Base-by-base conservation (phyloP, 1,140 invertebrate species). In the Ceratina japonica region DNA sequence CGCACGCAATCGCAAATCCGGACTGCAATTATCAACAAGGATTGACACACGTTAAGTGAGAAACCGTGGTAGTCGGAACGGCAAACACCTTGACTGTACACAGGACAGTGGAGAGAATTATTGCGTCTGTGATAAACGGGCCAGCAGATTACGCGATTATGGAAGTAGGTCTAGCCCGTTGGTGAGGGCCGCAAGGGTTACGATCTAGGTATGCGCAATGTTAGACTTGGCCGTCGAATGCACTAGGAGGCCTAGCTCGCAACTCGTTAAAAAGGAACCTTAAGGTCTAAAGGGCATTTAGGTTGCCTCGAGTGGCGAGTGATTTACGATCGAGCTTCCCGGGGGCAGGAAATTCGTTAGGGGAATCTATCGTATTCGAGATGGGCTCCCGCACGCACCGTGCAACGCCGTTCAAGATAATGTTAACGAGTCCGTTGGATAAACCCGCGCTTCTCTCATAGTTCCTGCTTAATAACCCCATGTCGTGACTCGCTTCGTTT, bases 321-420 rank as follows among this genome's bases (percentile, higher is more conserved):
- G 86, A 87, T 87, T 87, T 87, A 87, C 85, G 85, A 84, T 80
- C 76, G 68, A 79, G 83, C 82, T 87, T 87, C 85, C 82, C 75
- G 75, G 76, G 80, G 83, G 80, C 84, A 87, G 86, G 87, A 87
- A 88, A 88, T 87, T 88, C 86, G 86, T 87, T 88, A 87, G 86
- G 87, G 82, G 80, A 84, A 88, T 86, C 84, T 86, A 73, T 72
- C 69, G 82, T 84, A 87, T 87, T 82, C 86, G 79, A 87, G 87
- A 88, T 87, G 80, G 82, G 79, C 77, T 86, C 78, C 70, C 78
- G 81, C 87, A 86, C 86, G 85, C 86, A 84, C 79, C 66, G 71
- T 69, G 74, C 64, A 44, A 72, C 82, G 75, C 80, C 82, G 77
- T 65, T 63, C 73, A 59, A 82, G 85, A 87, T 87, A 87, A 87